These are phyloP conservation scores for Siderastrea siderea DNA, from an alignment of 92 coral and sea anemone genomes.

Conservation along the genomic window DNA sequence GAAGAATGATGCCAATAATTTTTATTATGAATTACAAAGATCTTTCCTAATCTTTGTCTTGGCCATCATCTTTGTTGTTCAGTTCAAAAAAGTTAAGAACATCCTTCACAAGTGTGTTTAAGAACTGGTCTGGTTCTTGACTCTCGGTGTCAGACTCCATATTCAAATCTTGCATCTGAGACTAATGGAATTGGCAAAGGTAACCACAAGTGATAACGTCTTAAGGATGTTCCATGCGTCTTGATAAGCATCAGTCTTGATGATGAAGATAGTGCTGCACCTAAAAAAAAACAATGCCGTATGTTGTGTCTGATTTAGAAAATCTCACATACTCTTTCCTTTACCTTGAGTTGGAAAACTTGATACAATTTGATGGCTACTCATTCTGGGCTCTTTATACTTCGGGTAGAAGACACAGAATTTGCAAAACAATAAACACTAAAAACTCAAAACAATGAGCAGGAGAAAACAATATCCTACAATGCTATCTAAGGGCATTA, in stretches of 20 bases:
- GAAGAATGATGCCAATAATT: background rate
- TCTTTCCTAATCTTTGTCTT: background rate
- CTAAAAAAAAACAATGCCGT: conserved; percentile 24
- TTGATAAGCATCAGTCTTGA: conserved; percentile 65
- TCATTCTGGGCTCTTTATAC: no score
- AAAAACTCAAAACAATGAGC: no score
- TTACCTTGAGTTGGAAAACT: no score
- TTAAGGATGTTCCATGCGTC: conserved; percentile 88
- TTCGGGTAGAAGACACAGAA: no score
- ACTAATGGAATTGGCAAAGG: conserved; percentile 79
- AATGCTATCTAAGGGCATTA: no score
- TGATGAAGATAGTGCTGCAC: conserved; percentile 79
- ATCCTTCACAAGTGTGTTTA: background rate
- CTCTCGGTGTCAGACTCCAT: background rate
- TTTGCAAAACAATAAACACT: no score
- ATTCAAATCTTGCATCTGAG: background rate
- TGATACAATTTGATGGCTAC: no score
- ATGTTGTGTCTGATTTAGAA: no score
- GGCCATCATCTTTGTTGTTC: background rate
- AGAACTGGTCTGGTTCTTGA: conserved; percentile 1
- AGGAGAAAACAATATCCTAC: no score
- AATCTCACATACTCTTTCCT: no score
- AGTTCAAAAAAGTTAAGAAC: background rate
- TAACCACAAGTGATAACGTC: conserved; percentile 90
- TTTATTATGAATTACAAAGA: background rate